Conservation (phyloP, 2,113 vertebrate genomes). For the Aplodontia rufa region DNA sequence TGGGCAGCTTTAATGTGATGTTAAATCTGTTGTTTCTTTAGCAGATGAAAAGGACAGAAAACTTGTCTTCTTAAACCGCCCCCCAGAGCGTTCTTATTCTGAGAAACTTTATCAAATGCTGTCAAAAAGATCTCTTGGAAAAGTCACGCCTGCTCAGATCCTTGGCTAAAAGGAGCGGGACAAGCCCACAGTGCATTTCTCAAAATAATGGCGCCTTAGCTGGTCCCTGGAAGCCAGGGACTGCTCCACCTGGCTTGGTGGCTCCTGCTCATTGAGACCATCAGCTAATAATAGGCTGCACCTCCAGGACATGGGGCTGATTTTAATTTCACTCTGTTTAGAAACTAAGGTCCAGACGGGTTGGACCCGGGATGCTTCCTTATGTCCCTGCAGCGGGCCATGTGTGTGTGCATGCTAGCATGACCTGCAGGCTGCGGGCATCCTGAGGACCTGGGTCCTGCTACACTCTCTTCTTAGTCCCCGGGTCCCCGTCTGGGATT, state of each 20-base stretch:
- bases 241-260: neutral
- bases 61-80: neutral
- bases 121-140: neutral
- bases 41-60: neutral
- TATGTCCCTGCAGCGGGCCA: rapidly evolving
- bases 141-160: neutral
- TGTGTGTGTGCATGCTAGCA: rapidly evolving
- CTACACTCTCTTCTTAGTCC: neutral
- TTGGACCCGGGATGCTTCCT: neutral
- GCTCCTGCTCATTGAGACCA: neutral
- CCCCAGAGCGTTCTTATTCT: neutral
- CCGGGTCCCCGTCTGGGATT: neutral
- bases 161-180: neutral
- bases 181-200: neutral
- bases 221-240: neutral
- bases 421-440: neutral
- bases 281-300: neutral
- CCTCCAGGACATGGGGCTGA: neutral
- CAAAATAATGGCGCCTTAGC: neutral
- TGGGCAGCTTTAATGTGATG: neutral
- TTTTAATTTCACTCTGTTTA: neutral
- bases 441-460: neutral
- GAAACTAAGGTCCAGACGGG: neutral
- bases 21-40: neutral
- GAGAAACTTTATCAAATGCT: neutral